Conservation (phyloP, 2,113 vertebrate genomes). For the Eonycteris spelaea region DNA sequence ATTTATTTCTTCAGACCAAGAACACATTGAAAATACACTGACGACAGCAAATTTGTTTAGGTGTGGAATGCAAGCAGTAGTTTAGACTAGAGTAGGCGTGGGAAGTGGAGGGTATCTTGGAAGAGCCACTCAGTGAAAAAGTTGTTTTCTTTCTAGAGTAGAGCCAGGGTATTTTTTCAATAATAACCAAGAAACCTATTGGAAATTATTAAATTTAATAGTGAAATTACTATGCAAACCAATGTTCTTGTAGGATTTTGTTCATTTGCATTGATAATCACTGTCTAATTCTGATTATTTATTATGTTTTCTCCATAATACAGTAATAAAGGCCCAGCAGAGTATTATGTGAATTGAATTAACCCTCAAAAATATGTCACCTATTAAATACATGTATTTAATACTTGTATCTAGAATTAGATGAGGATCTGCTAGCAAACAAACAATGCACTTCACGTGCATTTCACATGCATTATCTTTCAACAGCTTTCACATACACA, state of each 20-base stretch:
- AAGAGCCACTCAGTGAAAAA: neutral
- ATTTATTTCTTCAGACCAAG: conserved; percentile 6
- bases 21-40: neutral
- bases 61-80: neutral
- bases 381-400: neutral
- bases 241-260: neutral
- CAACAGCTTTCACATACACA: neutral
- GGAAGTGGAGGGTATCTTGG: neutral
- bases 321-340: neutral
- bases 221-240: neutral
- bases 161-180: neutral
- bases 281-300: conserved; percentile 34
- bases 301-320: neutral
- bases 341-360: neutral
- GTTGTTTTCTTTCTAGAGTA: neutral
- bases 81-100: neutral
- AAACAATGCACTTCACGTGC: neutral
- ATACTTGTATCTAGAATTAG: neutral
- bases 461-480: neutral
- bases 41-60: neutral
- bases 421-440: neutral
- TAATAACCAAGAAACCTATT: neutral
- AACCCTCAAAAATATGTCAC: neutral
- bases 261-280: neutral
- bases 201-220: conserved; percentile 12